Percentiles rank a stretch among this genome's conserved stretches.
These are phyloP conservation scores for Patella caerulea DNA, from an alignment of 2,888 invertebrate genomes.

Conservation along the genomic window DNA sequence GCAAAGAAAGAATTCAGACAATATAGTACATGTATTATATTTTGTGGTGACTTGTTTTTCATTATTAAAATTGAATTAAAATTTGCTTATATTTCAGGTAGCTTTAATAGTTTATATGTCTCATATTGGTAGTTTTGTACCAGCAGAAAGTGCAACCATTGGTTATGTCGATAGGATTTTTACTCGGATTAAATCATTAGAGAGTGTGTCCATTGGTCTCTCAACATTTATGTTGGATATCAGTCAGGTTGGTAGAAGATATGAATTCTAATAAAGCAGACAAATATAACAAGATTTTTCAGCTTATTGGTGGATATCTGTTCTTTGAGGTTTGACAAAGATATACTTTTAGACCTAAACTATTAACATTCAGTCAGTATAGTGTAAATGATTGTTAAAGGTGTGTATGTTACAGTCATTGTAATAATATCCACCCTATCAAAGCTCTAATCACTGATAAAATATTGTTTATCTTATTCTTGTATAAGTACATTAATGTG, in stretches of 20 bases:
- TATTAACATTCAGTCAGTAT: too few relatives aligned
- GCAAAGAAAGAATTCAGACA: too few relatives aligned
- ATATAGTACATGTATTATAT: not conserved
- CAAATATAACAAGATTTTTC: too few relatives aligned
- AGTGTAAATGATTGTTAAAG: too few relatives aligned
- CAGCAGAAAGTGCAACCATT: constrained; percentile 82
- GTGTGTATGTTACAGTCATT: too few relatives aligned
- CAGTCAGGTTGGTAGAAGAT: constrained; percentile 78
- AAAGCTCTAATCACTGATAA: not conserved
- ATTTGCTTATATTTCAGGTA: constrained; percentile 68
- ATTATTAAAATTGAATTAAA: not conserved
- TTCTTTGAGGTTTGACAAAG: too few relatives aligned
- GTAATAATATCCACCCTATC: too few relatives aligned
- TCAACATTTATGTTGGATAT: constrained; percentile 90
- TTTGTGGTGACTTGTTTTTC: not conserved
- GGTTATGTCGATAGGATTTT: constrained; percentile 82
- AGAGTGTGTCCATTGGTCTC: constrained; percentile 84
- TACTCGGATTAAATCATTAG: constrained; percentile 82
- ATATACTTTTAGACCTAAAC: too few relatives aligned
- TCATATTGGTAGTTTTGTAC: constrained; percentile 91
- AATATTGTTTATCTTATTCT: not conserved
- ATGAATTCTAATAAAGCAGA: too few relatives aligned
- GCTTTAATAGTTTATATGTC: constrained; percentile 87
- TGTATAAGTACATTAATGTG: not conserved
- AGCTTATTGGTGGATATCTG: too few relatives aligned